A percentile compares a stretch with the other conserved stretches of the same genome.
These are phyloP conservation scores for Athene noctua DNA, from an alignment of 2,113 vertebrate species.

Conservation along the genomic window DNA sequence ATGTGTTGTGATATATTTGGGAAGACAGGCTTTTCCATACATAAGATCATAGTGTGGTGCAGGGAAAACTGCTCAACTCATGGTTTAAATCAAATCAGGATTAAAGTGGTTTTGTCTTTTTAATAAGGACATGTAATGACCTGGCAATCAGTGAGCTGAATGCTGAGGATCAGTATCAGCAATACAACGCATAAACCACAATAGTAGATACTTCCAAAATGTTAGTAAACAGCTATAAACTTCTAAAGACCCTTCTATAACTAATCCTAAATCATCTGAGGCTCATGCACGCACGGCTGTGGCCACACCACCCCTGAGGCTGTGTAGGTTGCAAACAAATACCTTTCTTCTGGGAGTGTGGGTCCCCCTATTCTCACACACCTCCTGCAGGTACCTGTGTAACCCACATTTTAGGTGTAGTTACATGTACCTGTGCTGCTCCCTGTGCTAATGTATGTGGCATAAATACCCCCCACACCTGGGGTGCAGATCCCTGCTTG, in stretches of 20 bases:
- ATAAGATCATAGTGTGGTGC: not conserved
- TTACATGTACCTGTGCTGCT: not conserved
- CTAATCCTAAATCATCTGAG: not conserved
- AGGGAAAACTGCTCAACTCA: not conserved
- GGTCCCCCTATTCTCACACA: not conserved
- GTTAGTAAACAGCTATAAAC: not conserved
- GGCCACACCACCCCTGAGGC: not conserved
- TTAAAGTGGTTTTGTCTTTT: not conserved
- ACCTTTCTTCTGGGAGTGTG: not conserved
- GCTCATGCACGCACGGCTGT: rapidly evolving
- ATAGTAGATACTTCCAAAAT: not conserved
- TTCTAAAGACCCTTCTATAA: not conserved
- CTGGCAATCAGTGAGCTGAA: not conserved
- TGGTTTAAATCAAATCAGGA: not conserved
- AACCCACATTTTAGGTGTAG: not conserved
- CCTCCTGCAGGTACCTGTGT: not conserved
- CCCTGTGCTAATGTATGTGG: rapidly evolving
- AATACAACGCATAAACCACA: not conserved
- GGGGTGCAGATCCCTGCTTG: not conserved
- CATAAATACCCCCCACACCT: not conserved
- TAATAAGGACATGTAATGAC: not conserved
- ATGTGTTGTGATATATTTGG: not conserved
- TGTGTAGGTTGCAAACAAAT: not conserved
- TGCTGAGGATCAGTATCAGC: not conserved
- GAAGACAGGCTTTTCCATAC: not conserved